Conservation (phyloP, 2,113 vertebrate genomes). For the Nothobranchius furzeri region DNA sequence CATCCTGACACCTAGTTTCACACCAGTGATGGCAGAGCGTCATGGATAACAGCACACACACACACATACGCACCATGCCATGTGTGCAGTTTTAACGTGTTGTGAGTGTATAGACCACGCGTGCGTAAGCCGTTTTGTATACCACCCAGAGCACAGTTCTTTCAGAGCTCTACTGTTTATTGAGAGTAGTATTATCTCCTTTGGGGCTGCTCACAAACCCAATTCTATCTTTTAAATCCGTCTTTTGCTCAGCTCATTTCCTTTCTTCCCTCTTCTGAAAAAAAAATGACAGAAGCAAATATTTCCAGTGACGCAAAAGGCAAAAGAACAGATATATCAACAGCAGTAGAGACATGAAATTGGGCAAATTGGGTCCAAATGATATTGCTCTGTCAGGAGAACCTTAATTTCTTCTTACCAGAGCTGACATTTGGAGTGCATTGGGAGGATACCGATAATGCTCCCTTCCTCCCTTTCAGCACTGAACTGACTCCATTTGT, state of each 20-base stretch:
- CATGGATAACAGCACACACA: conserved; percentile 25
- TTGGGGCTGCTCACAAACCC: conserved; percentile 19
- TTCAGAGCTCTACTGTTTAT: neutral
- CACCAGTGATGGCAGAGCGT: conserved; percentile 25
- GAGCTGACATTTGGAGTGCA: conserved; percentile 67
- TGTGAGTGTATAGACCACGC: neutral
- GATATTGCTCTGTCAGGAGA: conserved; percentile 63
- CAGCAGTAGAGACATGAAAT: conserved; percentile 55
- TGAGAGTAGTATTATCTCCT: conserved; percentile 13
- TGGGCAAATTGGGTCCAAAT: conserved; percentile 56
- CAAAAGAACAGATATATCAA: conserved; percentile 64
- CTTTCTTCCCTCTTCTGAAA: conserved; percentile 35
- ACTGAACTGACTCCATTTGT: conserved; percentile 46
- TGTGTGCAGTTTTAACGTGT: neutral
- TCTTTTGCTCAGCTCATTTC: conserved; percentile 68
- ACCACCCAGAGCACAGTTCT: neutral
- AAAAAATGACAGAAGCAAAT: conserved; percentile 66
- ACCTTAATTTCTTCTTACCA: conserved; percentile 61
- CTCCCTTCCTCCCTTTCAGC: conserved; percentile 45
- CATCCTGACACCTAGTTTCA: conserved; percentile 49
- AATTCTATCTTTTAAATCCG: conserved; percentile 50
- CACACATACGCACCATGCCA: neutral
- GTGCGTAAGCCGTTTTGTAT: neutral
- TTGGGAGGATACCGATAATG: conserved; percentile 60
- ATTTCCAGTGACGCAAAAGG: conserved; percentile 63